Base-by-base conservation (phyloP, 2,113 vertebrate genomes). In the Desmodus rotundus region DNA sequence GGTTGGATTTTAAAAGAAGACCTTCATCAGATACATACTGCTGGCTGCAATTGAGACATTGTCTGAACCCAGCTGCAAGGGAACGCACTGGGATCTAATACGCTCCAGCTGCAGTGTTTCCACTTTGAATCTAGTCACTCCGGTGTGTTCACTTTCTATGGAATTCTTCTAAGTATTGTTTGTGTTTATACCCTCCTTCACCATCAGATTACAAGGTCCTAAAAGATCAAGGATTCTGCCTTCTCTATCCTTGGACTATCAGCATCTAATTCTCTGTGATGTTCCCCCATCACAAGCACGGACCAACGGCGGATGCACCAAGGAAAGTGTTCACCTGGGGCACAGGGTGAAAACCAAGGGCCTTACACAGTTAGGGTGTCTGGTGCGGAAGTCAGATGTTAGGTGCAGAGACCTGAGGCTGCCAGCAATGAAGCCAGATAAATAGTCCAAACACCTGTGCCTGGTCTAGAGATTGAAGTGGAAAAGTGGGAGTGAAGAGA, bases 281-380 rank as follows among this genome's bases (percentile, higher is more conserved):
- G 33, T 73, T 81, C 36, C 20, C 85, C 43, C 4, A 31, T 43
- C 74, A 38, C 3, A 41, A 78, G 43, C 38, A 89, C 17, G 15
- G 24, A 19, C 26, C 50, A 77, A 0, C 1, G 6, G 38, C 86
- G 52, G 1, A 14, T n/a, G 0, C 2, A 17, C 38, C 19, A 38
- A 38, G 33, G 84, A 28, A 33, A 67, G 11, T 22, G 85, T 63
- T 87, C 19, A 19, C 31, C 43, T 89, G 5, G 20, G 38, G 14
- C 33, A 19, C 12, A 52, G 24, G 20, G 4, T 14, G 10, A 67
- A 74, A n/a, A 14, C 41, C 26, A 93, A 85, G 47, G 61, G 5
- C 8, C 65, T 81, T 63, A 47, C 52, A 16, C 17, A 28, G 24
- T 58, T 7, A 4, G 1, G 10, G 4, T 50, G 15, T 36, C 52